phyloP scores from a whole-genome alignment of 1,140 invertebrate species.

The Brachionus paranguensis region DNA sequence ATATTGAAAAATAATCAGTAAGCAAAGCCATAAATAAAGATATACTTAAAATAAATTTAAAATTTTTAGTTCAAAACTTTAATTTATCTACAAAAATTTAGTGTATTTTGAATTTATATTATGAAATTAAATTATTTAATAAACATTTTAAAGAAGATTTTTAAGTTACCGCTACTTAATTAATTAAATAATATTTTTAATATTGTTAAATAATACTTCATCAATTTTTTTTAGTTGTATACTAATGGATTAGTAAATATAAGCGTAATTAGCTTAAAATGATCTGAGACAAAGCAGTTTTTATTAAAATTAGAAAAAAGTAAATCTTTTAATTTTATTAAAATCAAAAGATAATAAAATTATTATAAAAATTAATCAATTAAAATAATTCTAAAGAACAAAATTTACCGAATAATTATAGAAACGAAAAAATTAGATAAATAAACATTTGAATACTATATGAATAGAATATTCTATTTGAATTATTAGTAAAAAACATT shows the following conservation, averaged over 20 bases:
- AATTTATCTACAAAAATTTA: not conserved
- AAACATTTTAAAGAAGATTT: not conserved
- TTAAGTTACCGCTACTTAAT: not conserved
- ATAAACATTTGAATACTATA: not conserved
- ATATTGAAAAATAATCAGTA: not conserved
- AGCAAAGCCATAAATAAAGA: not conserved
- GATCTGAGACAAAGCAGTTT: too few relatives aligned
- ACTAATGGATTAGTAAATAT: too few relatives aligned
- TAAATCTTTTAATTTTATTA: too few relatives aligned
- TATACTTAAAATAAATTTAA: not conserved
- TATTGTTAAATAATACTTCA: too few relatives aligned
- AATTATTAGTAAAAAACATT: not conserved
- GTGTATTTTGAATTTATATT: too few relatives aligned
- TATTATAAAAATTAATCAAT: too few relatives aligned
- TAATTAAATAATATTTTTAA: too few relatives aligned
- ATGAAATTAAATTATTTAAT: too few relatives aligned
- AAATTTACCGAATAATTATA: not conserved
- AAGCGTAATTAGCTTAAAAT: too few relatives aligned
- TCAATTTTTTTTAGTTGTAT: too few relatives aligned
- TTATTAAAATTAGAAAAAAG: too few relatives aligned
- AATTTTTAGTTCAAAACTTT: conserved; percentile 25
- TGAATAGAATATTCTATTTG: not conserved
- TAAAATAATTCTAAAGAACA: not conserved
- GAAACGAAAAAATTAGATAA: not conserved
- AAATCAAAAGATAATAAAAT: too few relatives aligned